A percentile compares a stretch with the other conserved stretches of the same genome.
Evolutionary conservation across 2,888 invertebrate genomes (phyloP).

Genomic region (Ceramica pisi): DNA sequence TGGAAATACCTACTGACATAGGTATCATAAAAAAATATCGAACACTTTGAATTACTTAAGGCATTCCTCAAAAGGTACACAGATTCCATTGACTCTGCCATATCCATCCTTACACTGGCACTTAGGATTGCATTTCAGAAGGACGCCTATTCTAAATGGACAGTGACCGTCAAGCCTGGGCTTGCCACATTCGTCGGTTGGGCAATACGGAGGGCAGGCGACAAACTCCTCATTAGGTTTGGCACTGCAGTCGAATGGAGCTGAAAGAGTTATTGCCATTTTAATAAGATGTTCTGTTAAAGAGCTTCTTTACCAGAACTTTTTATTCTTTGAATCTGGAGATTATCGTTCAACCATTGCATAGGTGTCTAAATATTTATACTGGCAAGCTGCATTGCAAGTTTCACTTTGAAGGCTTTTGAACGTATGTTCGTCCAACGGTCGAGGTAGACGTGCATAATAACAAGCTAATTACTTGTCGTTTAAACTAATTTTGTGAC

Average conservation of each 20-base stretch:
- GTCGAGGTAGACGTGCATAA: too few species aligned
- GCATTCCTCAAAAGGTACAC: constrained; percentile 73
- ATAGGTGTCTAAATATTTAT: too few species aligned
- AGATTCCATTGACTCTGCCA: constrained; percentile 70
- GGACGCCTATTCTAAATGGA: constrained; percentile 64
- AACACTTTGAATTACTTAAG: constrained; percentile 59
- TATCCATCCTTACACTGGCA: constrained; percentile 73
- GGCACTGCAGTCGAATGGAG: constrained; percentile 69
- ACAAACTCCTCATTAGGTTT: constrained; percentile 69
- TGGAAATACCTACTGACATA: background rate
- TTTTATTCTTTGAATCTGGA: too few species aligned
- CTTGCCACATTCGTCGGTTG: constrained; percentile 72
- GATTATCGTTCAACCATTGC: too few species aligned
- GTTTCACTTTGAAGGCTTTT: too few species aligned
- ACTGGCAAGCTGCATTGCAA: too few species aligned
- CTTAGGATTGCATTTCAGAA: constrained; percentile 67
- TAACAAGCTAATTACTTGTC: too few species aligned
- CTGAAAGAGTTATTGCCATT: constrained; percentile 53
- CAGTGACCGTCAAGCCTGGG: constrained; percentile 70
- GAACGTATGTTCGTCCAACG: too few species aligned
- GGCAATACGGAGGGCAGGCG: constrained; percentile 73
- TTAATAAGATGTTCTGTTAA: too few species aligned
- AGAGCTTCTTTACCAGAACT: too few species aligned
- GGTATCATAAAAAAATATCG: too few species aligned
- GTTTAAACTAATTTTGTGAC: too few species aligned